Base-by-base conservation (phyloP, 2,797 vertebrate genomes). In the Tadarida brasiliensis region DNA sequence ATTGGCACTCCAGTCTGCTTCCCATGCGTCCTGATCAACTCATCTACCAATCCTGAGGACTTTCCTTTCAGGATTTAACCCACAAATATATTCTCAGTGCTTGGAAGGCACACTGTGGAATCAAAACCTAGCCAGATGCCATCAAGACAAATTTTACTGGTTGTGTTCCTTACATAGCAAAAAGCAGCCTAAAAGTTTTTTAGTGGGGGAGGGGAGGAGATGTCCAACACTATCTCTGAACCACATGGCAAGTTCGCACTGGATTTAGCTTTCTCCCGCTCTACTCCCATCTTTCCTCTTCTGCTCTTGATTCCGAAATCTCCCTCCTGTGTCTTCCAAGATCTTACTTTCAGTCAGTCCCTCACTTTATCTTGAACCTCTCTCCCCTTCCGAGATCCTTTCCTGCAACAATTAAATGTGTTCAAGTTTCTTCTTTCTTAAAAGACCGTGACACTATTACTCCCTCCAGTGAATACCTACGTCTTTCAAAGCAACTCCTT, bases 121-220 rank as follows among this genome's bases (percentile, higher is more conserved):
- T 49, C 61, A 83, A 86, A 91, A 24, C 17, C 35, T 91, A 59
- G 7, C 20, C 68, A 90, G 71, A 87, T 20, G 19, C 20, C 78
- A 22, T 39, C 51, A 82, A 87, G 68, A 24, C 28, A 82, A 90
- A 77, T 82, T 85, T 63, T 95, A 28, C n/a, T 95, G 56, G 19
- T 39, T 91, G 22, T 71, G 35, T 86, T 91, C 74, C 91, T 88
- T 77, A 68, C n/a, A 73, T 8, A 63, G 57, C 19, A 96, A 97
- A 26, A 71, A 82, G 47, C 33, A 30, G 54, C 22, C 70, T 85
- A 15, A 73, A 33, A 16, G 17, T 35, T 68, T 26, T 74, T 49
- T 17, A 14, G 30, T 1, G 10, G 74, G 63, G 56, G 22, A 11
- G 30, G 2, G 17, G 11, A 5, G 26, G 28, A 68, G 51, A 59